Conservation (phyloP, 2,888 invertebrate species). For the Euplagia quadripunctaria region DNA sequence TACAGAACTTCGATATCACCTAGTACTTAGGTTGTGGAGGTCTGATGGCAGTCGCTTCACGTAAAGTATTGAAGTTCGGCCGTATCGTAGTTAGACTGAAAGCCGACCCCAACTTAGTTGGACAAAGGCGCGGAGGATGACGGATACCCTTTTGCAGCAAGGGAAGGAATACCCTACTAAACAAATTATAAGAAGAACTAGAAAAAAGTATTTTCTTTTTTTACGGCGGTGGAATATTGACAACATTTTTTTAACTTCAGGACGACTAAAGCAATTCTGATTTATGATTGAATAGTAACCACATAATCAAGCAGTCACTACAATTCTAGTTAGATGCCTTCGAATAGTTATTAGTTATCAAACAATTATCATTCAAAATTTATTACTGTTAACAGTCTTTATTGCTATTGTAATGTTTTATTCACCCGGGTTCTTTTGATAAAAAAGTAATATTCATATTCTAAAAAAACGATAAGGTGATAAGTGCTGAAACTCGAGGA, state of each 20-base stretch:
- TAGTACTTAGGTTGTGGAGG: no score
- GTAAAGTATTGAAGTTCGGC: no score
- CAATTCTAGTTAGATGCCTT: not conserved
- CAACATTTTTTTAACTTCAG: not conserved
- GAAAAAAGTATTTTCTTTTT: no score
- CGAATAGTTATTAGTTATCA: not conserved
- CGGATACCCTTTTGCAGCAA: no score
- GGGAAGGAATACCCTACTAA: no score
- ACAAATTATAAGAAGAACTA: no score
- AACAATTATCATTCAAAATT: not conserved
- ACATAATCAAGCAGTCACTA: not conserved
- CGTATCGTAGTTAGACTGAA: no score
- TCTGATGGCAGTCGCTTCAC: no score
- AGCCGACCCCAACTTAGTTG: no score
- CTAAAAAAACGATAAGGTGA: constrained; percentile 32
- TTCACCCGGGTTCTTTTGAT: not conserved
- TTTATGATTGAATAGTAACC: not conserved
- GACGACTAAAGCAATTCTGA: not conserved
- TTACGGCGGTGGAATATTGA: no score
- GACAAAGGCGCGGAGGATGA: no score
- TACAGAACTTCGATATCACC: no score
- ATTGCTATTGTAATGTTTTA: not conserved
- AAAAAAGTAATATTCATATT: constrained; percentile 23
- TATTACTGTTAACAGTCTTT: not conserved
- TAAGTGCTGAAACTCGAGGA: constrained; percentile 38